Evolutionary conservation across 2,113 vertebrate genomes (phyloP), one percentile per base, ranked within the genome.

Genomic region (Leiothrix lutea): DNA sequence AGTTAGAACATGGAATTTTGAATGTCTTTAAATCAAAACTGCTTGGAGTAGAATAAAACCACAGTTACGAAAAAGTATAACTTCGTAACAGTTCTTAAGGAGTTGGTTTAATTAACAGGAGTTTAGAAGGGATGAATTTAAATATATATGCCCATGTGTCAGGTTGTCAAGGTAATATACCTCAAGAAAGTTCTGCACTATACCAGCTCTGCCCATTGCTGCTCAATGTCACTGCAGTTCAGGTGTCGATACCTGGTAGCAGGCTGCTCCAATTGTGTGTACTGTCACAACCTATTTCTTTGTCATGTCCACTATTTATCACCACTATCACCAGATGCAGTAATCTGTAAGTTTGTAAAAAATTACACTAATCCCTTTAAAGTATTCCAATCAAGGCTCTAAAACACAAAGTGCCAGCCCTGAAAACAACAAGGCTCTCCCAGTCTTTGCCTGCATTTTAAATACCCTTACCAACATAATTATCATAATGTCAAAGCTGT

Each of bases 191-290:
- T n/a, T 50, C 12, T 53, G 47, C 40, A 13, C 64, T 61, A 20
- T 10, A 40, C 5, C 5, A 3, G 31, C 38, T 80, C 33, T 74
- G 26, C 14, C 29, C 11, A 71, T 9, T 19, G 20, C 12, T 57
- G 53, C 23, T 64, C 36, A 38, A 1, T 17, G 51, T 18, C 61
- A 29, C 42, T 23, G 21, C 5, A 51, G 60, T 40, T 74, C 47
- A 64, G 45, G 33, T 47, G 26, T 57, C 0, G 0, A n/a, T n/a
- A 53, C 0, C 6, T 21, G 36, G 14, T 4, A 48, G 22, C 47
- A 65, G 35, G 33, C 23, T 82, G 42, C 16, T 50, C 29, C 36
- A 69, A 18, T 74, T 1, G 0, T 40, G 20, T 20, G 44, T 19
- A 21, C 33, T 33, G 47, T 17, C 36, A 75, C 23, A 66, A 4